Base-by-base conservation (phyloP, 2,113 vertebrate species). In the Anhinga rufa region DNA sequence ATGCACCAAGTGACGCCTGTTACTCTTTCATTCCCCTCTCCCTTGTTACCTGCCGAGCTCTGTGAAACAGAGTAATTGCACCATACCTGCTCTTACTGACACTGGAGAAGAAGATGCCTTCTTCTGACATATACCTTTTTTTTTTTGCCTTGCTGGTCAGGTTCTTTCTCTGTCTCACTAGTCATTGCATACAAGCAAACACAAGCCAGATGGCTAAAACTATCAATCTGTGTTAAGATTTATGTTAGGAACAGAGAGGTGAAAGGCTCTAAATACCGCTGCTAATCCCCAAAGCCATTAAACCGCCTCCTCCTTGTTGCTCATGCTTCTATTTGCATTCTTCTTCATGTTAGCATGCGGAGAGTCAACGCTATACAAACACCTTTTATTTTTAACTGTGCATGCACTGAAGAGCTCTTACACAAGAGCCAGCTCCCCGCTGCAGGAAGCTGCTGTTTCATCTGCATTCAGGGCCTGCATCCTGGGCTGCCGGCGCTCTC, bases 261-360 rank as follows among this genome's bases (percentile, higher is more conserved):
- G 92, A 93, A 94, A 95, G 42, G 78, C 81, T 93, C 62, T 90
- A 92, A 92, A 87, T 85, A 66, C 78, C 2, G 0, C 71, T 81
- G 77, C 81, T 92, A 95, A 93, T 88, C 78, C 91, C 71, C 78
- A 92, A 82, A 95, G 94, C 91, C 91, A 93, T 94, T 91, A 96
- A 93, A 93, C 70, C 31, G 3, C 86, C 68, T 54, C 75, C 29
- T 85, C 81, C 89, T 91, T 22, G 42, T 44, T 93, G 94, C 69
- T 95, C 76, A 52, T 0, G 0, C 77, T 94, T 87, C 86, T 87
- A 55, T 94, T 94, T 89, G 86, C 58, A 91, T 95, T 91, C 81
- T 82, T 81, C 58, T 70, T 90, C 82, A 26, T 8, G n/a, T 36
- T 38, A 54, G 68, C 62, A 38, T 0, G 16, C 0, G 0, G 62